Conservation (phyloP, 2,797 vertebrate genomes). For the Acrocephalus scirpaceus region DNA sequence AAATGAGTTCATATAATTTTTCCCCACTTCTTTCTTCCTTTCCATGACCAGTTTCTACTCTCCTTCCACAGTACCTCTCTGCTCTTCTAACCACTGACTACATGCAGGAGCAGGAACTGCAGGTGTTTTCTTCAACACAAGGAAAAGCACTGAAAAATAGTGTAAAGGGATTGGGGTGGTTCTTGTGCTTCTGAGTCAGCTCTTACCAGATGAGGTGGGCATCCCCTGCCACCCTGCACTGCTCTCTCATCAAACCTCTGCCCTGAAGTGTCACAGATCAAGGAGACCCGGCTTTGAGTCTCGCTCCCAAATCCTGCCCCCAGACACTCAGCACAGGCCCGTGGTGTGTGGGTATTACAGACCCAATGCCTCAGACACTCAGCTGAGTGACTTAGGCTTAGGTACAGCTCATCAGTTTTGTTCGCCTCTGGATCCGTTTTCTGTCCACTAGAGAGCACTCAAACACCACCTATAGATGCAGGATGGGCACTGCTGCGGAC, state of each 20-base stretch:
- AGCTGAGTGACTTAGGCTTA: background rate
- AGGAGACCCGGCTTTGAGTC: background rate
- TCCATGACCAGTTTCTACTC: background rate
- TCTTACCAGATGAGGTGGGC: fast-evolving
- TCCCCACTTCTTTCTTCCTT: background rate
- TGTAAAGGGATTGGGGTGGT: background rate
- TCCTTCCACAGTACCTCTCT: background rate
- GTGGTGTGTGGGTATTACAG: fast-evolving
- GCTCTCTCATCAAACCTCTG: background rate
- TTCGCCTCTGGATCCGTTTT: background rate
- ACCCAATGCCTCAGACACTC: background rate
- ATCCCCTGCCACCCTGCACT: background rate
- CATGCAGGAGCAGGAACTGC: background rate
- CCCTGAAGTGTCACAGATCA: background rate
- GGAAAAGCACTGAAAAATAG: background rate
- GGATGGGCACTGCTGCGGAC: background rate
- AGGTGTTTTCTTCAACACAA: background rate
- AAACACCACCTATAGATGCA: background rate
- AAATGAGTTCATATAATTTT: background rate
- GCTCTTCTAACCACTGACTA: background rate
- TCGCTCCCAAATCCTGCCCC: background rate
- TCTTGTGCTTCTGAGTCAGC: background rate
- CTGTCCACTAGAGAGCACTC: constrained; percentile 61
- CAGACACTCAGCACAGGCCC: background rate
- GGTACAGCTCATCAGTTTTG: too few species aligned